Conservation (phyloP, 2,113 vertebrate genomes). For the Seriola dumerili region DNA sequence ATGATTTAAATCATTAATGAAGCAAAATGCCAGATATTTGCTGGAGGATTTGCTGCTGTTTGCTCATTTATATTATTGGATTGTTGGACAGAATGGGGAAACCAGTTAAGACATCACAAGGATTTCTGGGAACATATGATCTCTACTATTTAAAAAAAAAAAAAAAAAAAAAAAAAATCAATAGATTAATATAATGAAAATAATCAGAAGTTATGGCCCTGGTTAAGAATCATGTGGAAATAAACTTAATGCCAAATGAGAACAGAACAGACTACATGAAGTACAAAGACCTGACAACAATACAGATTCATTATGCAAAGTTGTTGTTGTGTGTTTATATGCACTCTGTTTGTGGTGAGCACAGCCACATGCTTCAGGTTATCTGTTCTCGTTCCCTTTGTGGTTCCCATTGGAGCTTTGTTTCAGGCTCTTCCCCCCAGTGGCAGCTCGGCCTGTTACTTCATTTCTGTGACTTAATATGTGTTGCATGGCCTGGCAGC, state of each 20-base stretch:
- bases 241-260: background rate
- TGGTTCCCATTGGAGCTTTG: background rate
- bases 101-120: background rate
- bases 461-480: constrained; percentile 27
- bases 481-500: constrained; percentile 7
- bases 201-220: background rate
- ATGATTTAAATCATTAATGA: background rate
- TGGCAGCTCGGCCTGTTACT: background rate
- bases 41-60: background rate
- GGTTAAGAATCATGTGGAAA: background rate
- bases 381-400: background rate
- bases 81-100: background rate
- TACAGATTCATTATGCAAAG: background rate
- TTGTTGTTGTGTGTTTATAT: background rate
- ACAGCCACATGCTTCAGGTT: background rate
- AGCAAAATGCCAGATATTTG: background rate
- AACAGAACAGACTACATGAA: background rate
- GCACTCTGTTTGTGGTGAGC: background rate
- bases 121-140: background rate
- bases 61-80: background rate
- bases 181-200: background rate
- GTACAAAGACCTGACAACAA: background rate
- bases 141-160: background rate
- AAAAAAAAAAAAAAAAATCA: background rate
- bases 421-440: background rate